Base-by-base conservation (phyloP, 2,797 vertebrate species). In the Falco naumanni region DNA sequence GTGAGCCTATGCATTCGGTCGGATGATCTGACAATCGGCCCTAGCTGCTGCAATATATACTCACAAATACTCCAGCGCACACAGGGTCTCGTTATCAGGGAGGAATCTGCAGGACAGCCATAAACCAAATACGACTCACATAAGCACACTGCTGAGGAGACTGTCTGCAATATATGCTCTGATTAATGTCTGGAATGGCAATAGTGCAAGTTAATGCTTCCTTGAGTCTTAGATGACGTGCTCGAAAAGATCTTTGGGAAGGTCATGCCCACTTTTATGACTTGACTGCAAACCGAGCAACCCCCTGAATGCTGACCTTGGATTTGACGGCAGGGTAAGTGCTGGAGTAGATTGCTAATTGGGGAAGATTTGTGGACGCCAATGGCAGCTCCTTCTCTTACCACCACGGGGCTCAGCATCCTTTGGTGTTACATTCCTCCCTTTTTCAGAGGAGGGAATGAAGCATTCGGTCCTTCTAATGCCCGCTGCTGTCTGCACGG, bases 141-240 rank as follows among this genome's bases (percentile, higher is more conserved):
- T 75, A 94, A 92, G 90, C 87, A 93, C 75, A 57, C 72, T 78
- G 90, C 92, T 85, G 86, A 78, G 94, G 87, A 94, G 89, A 57
- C 87, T 90, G 82, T 43, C 91, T 90, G 88, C 84, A 85, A 65
- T 93, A 86, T 83, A 82, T 69, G 89, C 78, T 92, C 93, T 94
- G 92, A 96, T 95, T 96, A 90, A 95, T 61, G 87, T 75, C 82
- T 91, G 92, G 81, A 91, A 95, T 93, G 89, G 92, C 90, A 93
- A 87, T 37, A 90, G 71, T 13, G 61, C 87, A 83, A 85, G 94
- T 87, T 94, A 91, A 91, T 87, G 93, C 96, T 95, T 93, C 81
- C 93, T 85, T 54, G 65, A 93, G 86, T 78, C 95, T 77, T 83
- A 74, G 68, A 77, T 80, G 89, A 91, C 5, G 16, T 77, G 86